These are phyloP conservation scores for Caerostris darwini DNA, from an alignment of 1,140 invertebrate species.

Conservation along the genomic window DNA sequence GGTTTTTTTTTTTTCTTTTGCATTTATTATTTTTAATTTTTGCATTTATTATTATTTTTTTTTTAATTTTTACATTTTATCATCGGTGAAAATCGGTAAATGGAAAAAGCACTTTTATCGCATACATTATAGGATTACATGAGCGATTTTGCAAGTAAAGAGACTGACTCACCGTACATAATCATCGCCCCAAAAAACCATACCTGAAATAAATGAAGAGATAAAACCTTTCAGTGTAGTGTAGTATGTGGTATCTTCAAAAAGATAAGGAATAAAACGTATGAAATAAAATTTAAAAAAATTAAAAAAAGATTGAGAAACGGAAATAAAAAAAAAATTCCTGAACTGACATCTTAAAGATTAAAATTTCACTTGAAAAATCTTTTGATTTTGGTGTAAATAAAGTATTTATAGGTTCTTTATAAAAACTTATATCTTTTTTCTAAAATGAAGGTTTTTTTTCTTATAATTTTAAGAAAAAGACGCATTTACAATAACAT, in stretches of 20 bases:
- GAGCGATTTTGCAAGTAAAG: constrained; percentile 12
- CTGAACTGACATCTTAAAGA: background rate
- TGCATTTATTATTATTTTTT: background rate
- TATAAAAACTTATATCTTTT: background rate
- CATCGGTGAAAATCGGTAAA: background rate
- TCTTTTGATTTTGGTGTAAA: background rate
- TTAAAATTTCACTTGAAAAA: background rate
- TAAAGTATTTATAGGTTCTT: background rate
- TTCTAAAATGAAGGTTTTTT: background rate
- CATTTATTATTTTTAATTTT: too few relatives aligned
- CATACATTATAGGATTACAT: background rate
- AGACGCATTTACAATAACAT: background rate
- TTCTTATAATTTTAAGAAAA: background rate
- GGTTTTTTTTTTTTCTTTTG: too few relatives aligned
- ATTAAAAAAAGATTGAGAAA: background rate
- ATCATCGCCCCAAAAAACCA: background rate
- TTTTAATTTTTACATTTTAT: background rate
- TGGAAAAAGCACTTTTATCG: constrained; percentile 20
- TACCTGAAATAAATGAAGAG: background rate
- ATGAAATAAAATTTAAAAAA: background rate
- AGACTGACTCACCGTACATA: background rate
- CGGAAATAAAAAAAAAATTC: background rate
- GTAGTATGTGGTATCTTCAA: background rate
- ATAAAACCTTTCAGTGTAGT: background rate
- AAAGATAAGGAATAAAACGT: background rate